Percentiles rank a stretch among this genome's conserved stretches.
These are phyloP conservation scores for Ptychoptera albimana DNA, from an alignment of 2,888 invertebrate genomes.

Conservation along the genomic window DNA sequence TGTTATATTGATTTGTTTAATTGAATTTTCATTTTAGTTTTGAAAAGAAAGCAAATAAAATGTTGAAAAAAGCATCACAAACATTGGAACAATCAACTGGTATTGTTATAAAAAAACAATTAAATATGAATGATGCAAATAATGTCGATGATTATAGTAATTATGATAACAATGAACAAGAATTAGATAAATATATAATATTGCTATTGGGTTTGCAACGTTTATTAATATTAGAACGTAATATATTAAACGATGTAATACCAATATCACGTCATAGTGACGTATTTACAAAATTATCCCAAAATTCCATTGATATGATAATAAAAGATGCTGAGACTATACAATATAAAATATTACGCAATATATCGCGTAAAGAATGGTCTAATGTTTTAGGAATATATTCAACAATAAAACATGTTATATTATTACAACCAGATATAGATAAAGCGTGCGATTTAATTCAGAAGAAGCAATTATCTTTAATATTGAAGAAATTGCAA, in stretches of 20 bases:
- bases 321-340: conserved; percentile 71
- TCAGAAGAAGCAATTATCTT: conserved; percentile 52
- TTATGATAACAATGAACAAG: conserved; percentile 43
- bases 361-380: conserved; percentile 62
- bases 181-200: conserved; percentile 69
- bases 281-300: conserved; percentile 69
- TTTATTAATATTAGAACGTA: conserved; percentile 75
- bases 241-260: conserved; percentile 68
- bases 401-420: conserved; percentile 64
- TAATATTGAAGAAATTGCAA: conserved; percentile 56
- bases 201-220: conserved; percentile 69
- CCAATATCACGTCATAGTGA: conserved; percentile 64
- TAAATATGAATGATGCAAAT: conserved; percentile 12
- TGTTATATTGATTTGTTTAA: conserved; percentile 6
- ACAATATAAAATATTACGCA: conserved; percentile 47
- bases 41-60: conserved; percentile 67
- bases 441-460: conserved; percentile 59
- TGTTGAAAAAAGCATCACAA: conserved; percentile 69
- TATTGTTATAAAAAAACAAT: conserved; percentile 44
- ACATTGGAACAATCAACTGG: conserved; percentile 70
- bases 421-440: conserved; percentile 61
- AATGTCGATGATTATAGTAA: too few species aligned
- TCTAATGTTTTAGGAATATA: conserved; percentile 65
- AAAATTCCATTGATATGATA: conserved; percentile 69
- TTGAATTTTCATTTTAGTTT: conserved; percentile 32